Evolutionary conservation across 2,113 vertebrate species (phyloP).

Genomic region (Callithrix jacchus): DNA sequence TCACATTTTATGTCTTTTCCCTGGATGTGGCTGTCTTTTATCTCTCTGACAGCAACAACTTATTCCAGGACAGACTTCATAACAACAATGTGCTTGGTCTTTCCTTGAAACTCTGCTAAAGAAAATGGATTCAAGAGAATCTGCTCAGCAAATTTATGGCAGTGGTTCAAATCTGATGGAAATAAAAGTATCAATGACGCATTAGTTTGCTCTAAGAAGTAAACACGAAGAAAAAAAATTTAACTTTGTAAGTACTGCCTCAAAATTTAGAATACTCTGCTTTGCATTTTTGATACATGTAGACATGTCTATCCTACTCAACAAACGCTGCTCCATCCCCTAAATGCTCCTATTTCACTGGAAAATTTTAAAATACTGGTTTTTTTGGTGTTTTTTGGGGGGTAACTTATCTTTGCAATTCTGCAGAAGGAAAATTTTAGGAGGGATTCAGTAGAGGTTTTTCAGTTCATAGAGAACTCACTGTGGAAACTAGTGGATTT

Average conservation of each 20-base stretch:
- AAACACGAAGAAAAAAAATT: not conserved
- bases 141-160: not conserved
- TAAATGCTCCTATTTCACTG: not conserved
- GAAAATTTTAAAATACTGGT: not conserved
- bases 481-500: not conserved
- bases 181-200: constrained; percentile 29
- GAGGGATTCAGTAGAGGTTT: not conserved
- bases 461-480: not conserved
- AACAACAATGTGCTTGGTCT: not conserved
- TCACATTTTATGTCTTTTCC: not conserved
- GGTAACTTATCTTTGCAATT: not conserved
- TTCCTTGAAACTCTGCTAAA: not conserved
- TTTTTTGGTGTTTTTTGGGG: not conserved
- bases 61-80: not conserved
- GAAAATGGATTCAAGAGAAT: not conserved
- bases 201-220: not conserved
- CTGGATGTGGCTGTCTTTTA: not conserved
- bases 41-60: not conserved
- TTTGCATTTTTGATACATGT: not conserved
- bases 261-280: not conserved
- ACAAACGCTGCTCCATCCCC: not conserved
- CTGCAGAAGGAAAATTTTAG: not conserved
- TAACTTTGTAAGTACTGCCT: not conserved
- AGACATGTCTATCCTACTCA: not conserved
- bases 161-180: not conserved